These are phyloP conservation scores for Chromobotia macracanthus DNA, from an alignment of 2,797 vertebrate genomes.

Conservation along the genomic window DNA sequence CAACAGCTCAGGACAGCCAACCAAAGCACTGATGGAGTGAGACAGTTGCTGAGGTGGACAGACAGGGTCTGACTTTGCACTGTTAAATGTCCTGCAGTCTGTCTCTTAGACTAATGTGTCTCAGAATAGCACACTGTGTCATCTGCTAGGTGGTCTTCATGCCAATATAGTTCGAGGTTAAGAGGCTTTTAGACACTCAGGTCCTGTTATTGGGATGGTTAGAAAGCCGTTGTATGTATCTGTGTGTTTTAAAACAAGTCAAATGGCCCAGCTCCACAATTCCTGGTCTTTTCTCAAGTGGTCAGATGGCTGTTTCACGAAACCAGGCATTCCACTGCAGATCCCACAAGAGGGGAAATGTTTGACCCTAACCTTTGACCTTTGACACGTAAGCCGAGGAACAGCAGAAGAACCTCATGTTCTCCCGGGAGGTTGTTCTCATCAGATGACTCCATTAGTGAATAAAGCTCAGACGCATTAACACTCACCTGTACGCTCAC, in stretches of 20 bases:
- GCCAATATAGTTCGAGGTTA: conserved; percentile 38
- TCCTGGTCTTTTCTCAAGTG: conserved; percentile 22
- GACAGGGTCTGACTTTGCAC: conserved; percentile 50
- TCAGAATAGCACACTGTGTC: conserved; percentile 67
- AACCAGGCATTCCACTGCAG: conserved; percentile 50
- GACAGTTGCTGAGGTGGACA: conserved; percentile 53
- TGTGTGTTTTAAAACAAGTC: not conserved
- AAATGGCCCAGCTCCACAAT: not conserved
- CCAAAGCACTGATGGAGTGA: conserved; percentile 41
- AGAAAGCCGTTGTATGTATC: not conserved
- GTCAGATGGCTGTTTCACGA: conserved; percentile 38
- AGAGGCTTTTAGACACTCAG: not conserved
- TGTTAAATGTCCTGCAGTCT: conserved; percentile 19
- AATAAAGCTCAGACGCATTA: conserved; percentile 27
- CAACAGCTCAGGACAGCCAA: too few species aligned
- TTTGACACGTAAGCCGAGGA: conserved; percentile 60
- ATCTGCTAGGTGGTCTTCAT: conserved; percentile 45
- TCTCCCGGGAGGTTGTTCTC: conserved; percentile 46
- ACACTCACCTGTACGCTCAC: conserved; percentile 14
- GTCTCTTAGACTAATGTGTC: conserved; percentile 56
- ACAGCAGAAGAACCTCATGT: conserved; percentile 48
- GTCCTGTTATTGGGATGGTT: not conserved
- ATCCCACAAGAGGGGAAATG: conserved; percentile 61
- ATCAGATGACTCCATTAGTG: conserved; percentile 55
- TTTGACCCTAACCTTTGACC: conserved; percentile 63